These are phyloP conservation scores for Micrasema minimum DNA, from an alignment of 1,140 invertebrate genomes.

Conservation along the genomic window DNA sequence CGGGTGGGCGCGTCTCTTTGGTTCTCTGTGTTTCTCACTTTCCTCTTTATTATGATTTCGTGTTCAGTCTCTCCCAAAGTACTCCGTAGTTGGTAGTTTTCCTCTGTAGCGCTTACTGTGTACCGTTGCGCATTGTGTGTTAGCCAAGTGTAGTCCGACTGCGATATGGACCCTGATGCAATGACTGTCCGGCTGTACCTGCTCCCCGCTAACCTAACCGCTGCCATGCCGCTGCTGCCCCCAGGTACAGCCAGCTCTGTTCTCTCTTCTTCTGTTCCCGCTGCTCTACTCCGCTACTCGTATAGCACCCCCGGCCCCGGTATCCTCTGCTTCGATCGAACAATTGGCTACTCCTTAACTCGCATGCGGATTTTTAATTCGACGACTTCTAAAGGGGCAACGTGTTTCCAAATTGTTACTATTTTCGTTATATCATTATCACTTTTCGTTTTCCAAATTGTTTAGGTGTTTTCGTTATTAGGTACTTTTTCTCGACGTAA, in stretches of 20 bases:
- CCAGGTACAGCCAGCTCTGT: slow-evolving; percentile 39
- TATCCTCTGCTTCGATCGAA: neutral
- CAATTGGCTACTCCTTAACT: neutral
- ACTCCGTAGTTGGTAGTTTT: slow-evolving; percentile 42
- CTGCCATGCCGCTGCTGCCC: slow-evolving; percentile 15
- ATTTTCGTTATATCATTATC: no score
- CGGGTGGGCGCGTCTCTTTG: slow-evolving; percentile 36
- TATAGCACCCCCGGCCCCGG: neutral
- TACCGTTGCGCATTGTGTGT: slow-evolving; percentile 47
- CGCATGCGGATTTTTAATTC: neutral
- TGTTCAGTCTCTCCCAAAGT: slow-evolving; percentile 17
- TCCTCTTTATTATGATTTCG: slow-evolving; percentile 42
- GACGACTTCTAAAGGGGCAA: no score
- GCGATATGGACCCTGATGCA: slow-evolving; percentile 54
- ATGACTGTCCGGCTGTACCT: slow-evolving; percentile 46
- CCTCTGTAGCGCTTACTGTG: slow-evolving; percentile 51
- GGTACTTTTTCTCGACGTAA: no score
- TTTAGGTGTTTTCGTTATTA: no score
- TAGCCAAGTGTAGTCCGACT: slow-evolving; percentile 47
- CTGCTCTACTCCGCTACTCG: slow-evolving; percentile 7
- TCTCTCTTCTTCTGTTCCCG: slow-evolving; percentile 13
- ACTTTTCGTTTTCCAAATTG: no score
- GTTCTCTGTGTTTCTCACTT: slow-evolving; percentile 49
- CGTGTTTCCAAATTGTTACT: no score
- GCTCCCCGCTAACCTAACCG: slow-evolving; percentile 15